Conservation (phyloP, 1,140 invertebrate genomes). For the Camponotus pennsylvanicus region DNA sequence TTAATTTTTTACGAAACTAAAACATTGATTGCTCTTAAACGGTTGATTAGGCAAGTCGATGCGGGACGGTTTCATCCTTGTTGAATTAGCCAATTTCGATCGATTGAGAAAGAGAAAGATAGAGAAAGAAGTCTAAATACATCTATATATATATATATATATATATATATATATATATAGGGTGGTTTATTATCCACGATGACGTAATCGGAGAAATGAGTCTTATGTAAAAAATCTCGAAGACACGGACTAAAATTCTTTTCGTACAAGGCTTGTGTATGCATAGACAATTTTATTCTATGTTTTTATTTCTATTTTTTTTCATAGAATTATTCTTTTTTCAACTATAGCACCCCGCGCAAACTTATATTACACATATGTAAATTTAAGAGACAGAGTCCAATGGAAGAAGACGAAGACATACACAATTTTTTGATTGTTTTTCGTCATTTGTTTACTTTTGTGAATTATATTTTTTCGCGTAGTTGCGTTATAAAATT, state of each 20-base stretch:
- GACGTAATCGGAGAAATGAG: not conserved
- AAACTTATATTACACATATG: not conserved
- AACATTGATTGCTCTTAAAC: slow-evolving; percentile 44
- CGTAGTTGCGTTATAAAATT: not conserved
- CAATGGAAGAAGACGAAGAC: too few species aligned
- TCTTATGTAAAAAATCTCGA: not conserved
- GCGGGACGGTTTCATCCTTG: slow-evolving; percentile 54
- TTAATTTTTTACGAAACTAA: slow-evolving; percentile 31
- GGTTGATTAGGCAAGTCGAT: slow-evolving; percentile 38
- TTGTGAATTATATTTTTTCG: slow-evolving; percentile 9
- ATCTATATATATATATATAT: not conserved
- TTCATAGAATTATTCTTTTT: not conserved
- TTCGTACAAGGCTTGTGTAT: not conserved
- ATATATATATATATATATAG: not conserved
- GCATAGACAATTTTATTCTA: too few species aligned
- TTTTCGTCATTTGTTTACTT: not conserved
- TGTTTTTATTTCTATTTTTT: not conserved
- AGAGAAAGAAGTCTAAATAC: slow-evolving; percentile 40
- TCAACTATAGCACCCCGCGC: not conserved
- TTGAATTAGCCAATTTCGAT: slow-evolving; percentile 74
- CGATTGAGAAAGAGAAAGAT: slow-evolving; percentile 58
- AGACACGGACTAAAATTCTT: not conserved
- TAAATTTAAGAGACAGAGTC: not conserved
- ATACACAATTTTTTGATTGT: not conserved
- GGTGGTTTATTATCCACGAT: not conserved